Evolutionary conservation across 2,888 invertebrate genomes (phyloP).

Genomic region (Euplagia quadripunctaria): DNA sequence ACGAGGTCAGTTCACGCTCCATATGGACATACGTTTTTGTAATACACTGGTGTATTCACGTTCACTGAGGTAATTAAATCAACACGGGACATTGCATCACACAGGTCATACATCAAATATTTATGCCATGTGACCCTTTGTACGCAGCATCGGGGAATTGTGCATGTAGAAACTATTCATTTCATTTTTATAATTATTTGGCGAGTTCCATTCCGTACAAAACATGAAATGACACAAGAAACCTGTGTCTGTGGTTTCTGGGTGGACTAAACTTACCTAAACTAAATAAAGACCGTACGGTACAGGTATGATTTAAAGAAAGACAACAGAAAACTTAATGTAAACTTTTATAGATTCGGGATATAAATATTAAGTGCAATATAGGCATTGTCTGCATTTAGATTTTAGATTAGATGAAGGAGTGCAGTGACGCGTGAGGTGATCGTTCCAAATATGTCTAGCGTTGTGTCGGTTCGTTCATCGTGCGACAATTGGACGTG

Average conservation of each 20-base stretch:
- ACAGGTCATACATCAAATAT: neutral
- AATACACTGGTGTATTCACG: constrained; percentile 16
- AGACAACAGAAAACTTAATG: too few relatives aligned
- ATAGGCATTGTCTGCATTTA: neutral
- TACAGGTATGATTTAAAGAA: neutral
- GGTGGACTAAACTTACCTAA: too few relatives aligned
- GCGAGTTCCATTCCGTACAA: neutral
- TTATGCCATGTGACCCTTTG: neutral
- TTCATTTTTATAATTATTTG: too few relatives aligned
- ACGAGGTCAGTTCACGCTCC: constrained; percentile 5
- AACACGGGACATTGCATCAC: constrained; percentile 17
- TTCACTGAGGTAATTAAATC: constrained; percentile 16
- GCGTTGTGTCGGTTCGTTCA: neutral
- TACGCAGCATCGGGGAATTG: too few relatives aligned
- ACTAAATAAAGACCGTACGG: neutral
- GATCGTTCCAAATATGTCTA: constrained; percentile 11
- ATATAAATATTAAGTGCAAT: neutral
- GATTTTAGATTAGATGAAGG: neutral
- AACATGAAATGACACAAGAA: neutral
- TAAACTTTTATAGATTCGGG: too few relatives aligned
- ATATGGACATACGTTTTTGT: neutral
- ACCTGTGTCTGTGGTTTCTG: too few relatives aligned
- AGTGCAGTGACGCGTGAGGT: constrained; percentile 6
- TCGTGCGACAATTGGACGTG: constrained; percentile 32
- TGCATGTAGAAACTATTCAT: too few relatives aligned